Evolutionary conservation across 2,113 vertebrate species (phyloP), one percentile per base, ranked within the genome.

Genomic region (Lasiurus cinereus): DNA sequence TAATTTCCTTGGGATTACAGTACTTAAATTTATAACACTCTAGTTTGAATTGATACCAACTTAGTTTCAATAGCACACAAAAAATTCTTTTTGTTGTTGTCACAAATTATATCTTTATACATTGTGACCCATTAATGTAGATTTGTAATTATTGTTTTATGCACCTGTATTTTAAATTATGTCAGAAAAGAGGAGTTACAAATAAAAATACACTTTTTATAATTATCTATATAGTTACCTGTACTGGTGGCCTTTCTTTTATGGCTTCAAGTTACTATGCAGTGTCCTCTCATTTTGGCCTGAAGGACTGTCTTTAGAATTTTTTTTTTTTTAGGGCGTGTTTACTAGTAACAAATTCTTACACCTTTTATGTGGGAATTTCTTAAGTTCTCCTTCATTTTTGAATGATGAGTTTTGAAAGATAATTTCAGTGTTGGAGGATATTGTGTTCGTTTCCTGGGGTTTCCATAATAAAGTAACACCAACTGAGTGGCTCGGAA

Each of bases 111-210:
- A 70, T 59, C 36, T 90, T 70, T 70, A 54, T 85, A 59, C 36
- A 70, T 46, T 46, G 50, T 70, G 48, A 21, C 50, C 50, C 9
- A 70, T 56, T 80, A 80, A 90, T 2, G 24, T 27, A 70, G 33
- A 79, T 59, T 59, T 59, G 24, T 59, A 59, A 59, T 59, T 59
- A 59, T 59, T 88, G 56, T 66, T 70, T 80, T 70, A 70, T 56
- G 33, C 50, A 56, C 80, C 46, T 43, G 6, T 33, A 36, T 59
- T 80, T 70, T 79, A 80, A 80, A 70, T 70, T 36, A 46, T 80
- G 70, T 56, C 64, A 90, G 76, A 80, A 80, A 70, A 59, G 22
- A 89, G 64, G 67, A 70, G 77, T 70, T 56, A 90, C 9, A 90
- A 90, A 70, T 27, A 18, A 56, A 90, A 43, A 27, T 46, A n/a